Evolutionary conservation across 1,140 invertebrate species (phyloP), one percentile per base, ranked within the genome.

Genomic region (Amphibalanus amphitrite): DNA sequence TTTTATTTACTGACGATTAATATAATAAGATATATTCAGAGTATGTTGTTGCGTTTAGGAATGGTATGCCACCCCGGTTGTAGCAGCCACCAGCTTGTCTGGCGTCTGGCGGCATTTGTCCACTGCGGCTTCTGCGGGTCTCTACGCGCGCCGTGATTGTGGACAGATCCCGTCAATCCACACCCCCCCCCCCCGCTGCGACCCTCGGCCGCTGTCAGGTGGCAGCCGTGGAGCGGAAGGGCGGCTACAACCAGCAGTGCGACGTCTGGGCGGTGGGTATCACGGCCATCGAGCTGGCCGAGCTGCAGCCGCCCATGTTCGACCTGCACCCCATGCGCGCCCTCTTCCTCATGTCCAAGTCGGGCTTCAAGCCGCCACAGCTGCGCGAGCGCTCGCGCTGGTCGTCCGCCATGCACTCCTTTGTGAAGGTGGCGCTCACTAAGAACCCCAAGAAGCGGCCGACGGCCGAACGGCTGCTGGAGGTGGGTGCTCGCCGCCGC

Each of bases 261-360:
- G 97, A 99, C 86, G 97, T 99, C 77, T 99, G 97, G 97, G 96
- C 97, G 29, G 93, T 97, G 75, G 97, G 97, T 70, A 97, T 99
- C 72, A 99, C 97, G 30, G 90, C 95, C 64, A 99, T 99, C 78
- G 97, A 99, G 83, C 85, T 99, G 75, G 97, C 97, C 25, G 97
- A 99, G 82, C 83, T 98, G 59, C 95, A 99, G 78, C 97, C 97
- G 69, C 97, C 97, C 0, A 97, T 98, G 93, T 99, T 98, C 83
- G 96, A 99, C 82, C 83, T 99, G 64, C 97, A 99, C 85, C 97
- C 96, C 1, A 98, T 99, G 93, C 85, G 95, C 76, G 97, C 93
- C 30, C 83, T 99, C 59, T 97, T 98, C 83, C 84, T 99, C 17
- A 98, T 99, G 95, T 97, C 97, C 13, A 99, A 98, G 82, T 96